These are phyloP conservation scores for Seira musarum DNA, from an alignment of 2,888 invertebrate species.

Conservation along the genomic window DNA sequence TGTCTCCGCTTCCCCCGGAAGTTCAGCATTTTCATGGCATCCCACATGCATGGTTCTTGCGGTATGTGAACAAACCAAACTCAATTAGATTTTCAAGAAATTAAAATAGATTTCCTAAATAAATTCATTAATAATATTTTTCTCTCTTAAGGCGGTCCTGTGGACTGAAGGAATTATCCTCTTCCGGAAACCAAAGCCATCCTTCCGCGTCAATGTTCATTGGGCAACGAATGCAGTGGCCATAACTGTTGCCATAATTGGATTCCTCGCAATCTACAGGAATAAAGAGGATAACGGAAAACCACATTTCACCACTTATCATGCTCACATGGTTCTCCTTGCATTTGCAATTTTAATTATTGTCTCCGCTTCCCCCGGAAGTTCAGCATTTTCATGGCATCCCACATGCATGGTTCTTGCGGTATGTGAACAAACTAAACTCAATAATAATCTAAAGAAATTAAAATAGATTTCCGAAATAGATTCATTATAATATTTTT, in stretches of 20 bases:
- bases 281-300: constrained; percentile 61
- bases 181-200: constrained; percentile 53
- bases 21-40: constrained; percentile 66
- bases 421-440: no score
- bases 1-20: constrained; percentile 57
- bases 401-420: constrained; percentile 65
- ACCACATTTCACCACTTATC: constrained; percentile 63
- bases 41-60: constrained; percentile 65
- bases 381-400: constrained; percentile 66
- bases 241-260: constrained; percentile 49
- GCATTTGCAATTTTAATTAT: constrained; percentile 53
- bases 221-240: constrained; percentile 55
- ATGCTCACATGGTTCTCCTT: constrained; percentile 52
- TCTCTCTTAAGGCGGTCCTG: constrained; percentile 60
- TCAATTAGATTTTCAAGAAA: no score
- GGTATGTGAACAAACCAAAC: no score
- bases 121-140: no score
- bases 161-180: constrained; percentile 63
- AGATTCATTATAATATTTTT: no score
- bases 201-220: constrained; percentile 57
- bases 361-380: constrained; percentile 57
- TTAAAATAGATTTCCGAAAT: background rate
- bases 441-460: no score
- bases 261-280: constrained; percentile 58
- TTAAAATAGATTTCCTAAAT: background rate